phyloP scores from a whole-genome alignment of 2,113 vertebrate species.

The Cyanoderma ruficeps region DNA sequence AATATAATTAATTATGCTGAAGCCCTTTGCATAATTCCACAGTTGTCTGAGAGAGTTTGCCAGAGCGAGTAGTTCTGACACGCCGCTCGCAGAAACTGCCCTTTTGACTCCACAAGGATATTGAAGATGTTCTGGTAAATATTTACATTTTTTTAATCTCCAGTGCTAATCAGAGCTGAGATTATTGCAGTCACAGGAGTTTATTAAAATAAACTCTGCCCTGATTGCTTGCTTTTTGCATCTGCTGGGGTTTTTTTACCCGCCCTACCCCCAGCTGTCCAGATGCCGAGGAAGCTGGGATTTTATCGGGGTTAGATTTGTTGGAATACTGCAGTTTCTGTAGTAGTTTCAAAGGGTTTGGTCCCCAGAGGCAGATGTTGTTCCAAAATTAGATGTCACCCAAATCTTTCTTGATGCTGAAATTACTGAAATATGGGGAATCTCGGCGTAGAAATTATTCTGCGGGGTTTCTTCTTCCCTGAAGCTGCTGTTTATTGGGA shows the following conservation, averaged over 20 bases:
- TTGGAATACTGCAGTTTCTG: neutral
- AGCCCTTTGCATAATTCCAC: neutral
- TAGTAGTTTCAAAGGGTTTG: neutral
- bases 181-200: conserved; percentile 16
- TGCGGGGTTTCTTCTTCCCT: accelerated
- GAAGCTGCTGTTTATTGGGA: neutral
- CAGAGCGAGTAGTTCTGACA: neutral
- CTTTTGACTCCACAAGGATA: neutral
- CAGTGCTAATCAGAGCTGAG: conserved; percentile 36
- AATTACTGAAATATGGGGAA: neutral
- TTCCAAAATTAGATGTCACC: neutral
- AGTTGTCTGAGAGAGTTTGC: neutral
- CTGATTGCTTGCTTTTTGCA: neutral
- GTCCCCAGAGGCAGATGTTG: neutral
- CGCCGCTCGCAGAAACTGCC: neutral
- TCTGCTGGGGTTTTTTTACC: neutral
- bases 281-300: neutral
- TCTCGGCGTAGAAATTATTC: neutral
- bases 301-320: neutral
- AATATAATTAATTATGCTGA: neutral
- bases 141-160: conserved; percentile 48
- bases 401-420: neutral
- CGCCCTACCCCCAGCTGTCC: neutral
- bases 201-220: conserved; percentile 27
- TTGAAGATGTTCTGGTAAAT: conserved; percentile 48